Conservation (phyloP, 2,797 vertebrate species). For the Microcaecilia unicolor region DNA sequence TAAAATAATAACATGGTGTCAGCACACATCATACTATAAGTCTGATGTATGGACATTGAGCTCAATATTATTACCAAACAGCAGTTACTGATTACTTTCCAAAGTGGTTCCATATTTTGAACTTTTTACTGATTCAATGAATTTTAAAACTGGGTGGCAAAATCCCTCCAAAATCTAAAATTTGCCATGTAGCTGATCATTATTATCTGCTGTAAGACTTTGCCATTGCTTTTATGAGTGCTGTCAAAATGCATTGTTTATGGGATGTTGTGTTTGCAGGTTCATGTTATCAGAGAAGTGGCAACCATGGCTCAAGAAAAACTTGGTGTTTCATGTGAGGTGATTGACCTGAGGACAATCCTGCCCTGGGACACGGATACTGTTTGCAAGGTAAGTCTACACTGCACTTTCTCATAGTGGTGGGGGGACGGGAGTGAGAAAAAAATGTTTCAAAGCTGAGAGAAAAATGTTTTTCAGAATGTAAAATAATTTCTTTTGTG, state of each 20-base stretch:
- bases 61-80: neutral
- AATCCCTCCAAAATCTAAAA: too few relatives aligned
- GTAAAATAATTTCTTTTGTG: too few relatives aligned
- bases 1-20: neutral
- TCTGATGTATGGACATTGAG: neutral
- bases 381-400: conserved; percentile 76
- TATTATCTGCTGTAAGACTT: too few relatives aligned
- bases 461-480: too few relatives aligned
- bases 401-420: too few relatives aligned
- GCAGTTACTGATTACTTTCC: neutral
- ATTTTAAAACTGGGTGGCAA: neutral
- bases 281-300: conserved; percentile 90
- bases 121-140: neutral
- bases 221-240: too few relatives aligned
- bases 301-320: conserved; percentile 91
- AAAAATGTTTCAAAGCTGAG: too few relatives aligned
- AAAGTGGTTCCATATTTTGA: neutral
- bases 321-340: conserved; percentile 92
- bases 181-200: neutral
- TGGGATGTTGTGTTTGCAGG: conserved; percentile 55
- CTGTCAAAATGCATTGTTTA: too few relatives aligned
- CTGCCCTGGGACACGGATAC: conserved; percentile 91
- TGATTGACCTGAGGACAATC: conserved; percentile 91
- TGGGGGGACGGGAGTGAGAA: too few relatives aligned
- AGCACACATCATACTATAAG: neutral